phyloP scores from a whole-genome alignment of 2,797 vertebrate genomes.

The Syngnathus acus region DNA sequence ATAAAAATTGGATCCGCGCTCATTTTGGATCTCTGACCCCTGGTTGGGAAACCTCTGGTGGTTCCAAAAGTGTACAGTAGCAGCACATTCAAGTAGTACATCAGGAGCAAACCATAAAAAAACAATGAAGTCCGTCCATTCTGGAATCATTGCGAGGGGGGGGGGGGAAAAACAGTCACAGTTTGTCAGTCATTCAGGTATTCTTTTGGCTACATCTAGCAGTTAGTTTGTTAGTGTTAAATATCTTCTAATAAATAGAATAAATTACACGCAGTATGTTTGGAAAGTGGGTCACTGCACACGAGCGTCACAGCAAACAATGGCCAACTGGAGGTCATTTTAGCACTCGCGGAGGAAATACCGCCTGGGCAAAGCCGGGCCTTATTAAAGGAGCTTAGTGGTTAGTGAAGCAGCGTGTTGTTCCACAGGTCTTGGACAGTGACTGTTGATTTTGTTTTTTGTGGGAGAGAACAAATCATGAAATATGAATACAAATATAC shows the following conservation, averaged over 20 bases:
- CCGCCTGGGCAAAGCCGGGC: conserved; percentile 40
- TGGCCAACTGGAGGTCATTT: conserved; percentile 41
- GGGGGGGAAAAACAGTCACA: conserved; percentile 48
- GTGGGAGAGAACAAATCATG: not conserved
- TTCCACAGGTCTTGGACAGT: conserved; percentile 1
- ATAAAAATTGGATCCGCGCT: not conserved
- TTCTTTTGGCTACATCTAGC: conserved; percentile 54
- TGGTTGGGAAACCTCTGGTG: not conserved
- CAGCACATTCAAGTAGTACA: conserved; percentile 63
- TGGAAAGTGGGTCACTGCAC: conserved; percentile 31
- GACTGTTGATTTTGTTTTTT: not conserved
- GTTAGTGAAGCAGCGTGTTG: conserved; percentile 12
- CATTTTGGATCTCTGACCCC: not conserved
- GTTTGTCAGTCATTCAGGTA: conserved; percentile 53
- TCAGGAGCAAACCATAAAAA: conserved; percentile 33
- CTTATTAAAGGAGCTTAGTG: conserved; percentile 47
- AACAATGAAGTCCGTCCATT: conserved; percentile 5
- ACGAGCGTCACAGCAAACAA: not conserved
- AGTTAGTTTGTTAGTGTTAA: conserved; percentile 46
- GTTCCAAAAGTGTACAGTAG: conserved; percentile 33
- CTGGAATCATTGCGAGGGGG: conserved; percentile 24
- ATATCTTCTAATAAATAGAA: conserved; percentile 50
- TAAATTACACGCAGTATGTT: conserved; percentile 42
- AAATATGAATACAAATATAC: not conserved
- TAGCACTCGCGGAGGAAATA: conserved; percentile 52